A percentile compares a stretch with the other conserved stretches of the same genome.
These are phyloP conservation scores for Chiroxiphia lanceolata DNA, from an alignment of 2,797 vertebrate genomes.

Conservation along the genomic window DNA sequence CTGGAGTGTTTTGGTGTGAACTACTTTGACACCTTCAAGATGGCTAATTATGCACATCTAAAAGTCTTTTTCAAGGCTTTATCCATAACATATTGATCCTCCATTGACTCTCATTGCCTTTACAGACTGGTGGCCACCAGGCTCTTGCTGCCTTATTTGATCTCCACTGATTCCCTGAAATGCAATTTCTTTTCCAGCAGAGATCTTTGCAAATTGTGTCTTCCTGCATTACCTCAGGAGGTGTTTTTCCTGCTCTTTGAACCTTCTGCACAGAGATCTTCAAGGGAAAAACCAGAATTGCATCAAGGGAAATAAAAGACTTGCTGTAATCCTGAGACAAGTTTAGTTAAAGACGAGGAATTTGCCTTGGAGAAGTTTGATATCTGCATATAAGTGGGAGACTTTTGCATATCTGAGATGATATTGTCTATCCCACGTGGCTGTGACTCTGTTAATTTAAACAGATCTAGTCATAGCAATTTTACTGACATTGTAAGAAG, in stretches of 20 bases:
- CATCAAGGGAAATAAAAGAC: background rate
- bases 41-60: background rate
- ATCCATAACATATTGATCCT: background rate
- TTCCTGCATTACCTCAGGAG: background rate
- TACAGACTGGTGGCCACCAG: background rate
- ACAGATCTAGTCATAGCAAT: background rate
- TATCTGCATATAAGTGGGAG: background rate
- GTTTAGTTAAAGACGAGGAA: background rate
- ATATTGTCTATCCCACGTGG: background rate
- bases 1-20: background rate
- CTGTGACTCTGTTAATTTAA: background rate
- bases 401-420: background rate
- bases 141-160: background rate
- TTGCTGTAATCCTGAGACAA: background rate
- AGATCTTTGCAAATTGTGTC: background rate
- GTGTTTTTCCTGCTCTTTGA: background rate
- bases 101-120: background rate
- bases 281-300: background rate
- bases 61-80: background rate
- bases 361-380: background rate
- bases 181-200: background rate
- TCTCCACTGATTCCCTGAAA: background rate
- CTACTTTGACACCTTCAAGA: background rate
- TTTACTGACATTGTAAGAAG: background rate
- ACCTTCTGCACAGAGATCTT: background rate